phyloP scores from a whole-genome alignment of 2,113 vertebrate genomes.

The Solea senegalensis region DNA sequence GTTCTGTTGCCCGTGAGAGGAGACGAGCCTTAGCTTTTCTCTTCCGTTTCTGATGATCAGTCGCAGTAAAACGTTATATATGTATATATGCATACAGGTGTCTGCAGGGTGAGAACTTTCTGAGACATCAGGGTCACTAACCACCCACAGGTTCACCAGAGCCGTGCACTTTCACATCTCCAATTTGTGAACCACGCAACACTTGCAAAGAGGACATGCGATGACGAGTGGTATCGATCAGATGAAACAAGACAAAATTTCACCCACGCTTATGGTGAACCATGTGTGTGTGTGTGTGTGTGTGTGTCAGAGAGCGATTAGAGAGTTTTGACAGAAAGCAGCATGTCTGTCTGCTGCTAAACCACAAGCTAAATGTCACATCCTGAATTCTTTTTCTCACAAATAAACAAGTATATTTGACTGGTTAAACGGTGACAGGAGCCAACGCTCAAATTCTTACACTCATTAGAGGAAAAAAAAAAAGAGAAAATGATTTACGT shows the following conservation, averaged over 20 bases:
- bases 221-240: conserved; percentile 29
- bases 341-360: conserved; percentile 59
- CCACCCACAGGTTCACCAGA: conserved; percentile 33
- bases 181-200: conserved; percentile 36
- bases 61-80: not conserved
- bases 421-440: not conserved
- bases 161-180: conserved; percentile 14
- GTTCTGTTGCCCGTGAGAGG: conserved; percentile 11
- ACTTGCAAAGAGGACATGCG: conserved; percentile 44
- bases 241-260: conserved; percentile 44
- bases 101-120: conserved; percentile 13
- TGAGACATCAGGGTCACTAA: conserved; percentile 38
- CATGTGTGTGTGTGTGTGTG: not conserved
- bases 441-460: not conserved
- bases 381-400: conserved; percentile 42
- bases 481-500: not conserved
- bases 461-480: not conserved
- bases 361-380: conserved; percentile 69
- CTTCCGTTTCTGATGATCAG: not conserved
- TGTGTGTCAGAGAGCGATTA: not conserved
- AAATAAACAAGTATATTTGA: conserved; percentile 41
- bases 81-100: not conserved
- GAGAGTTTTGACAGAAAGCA: conserved; percentile 62
- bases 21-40: conserved; percentile 11
- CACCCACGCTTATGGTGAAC: conserved; percentile 50